Conservation (phyloP, 2,888 invertebrate genomes). For the Theretra japonica region DNA sequence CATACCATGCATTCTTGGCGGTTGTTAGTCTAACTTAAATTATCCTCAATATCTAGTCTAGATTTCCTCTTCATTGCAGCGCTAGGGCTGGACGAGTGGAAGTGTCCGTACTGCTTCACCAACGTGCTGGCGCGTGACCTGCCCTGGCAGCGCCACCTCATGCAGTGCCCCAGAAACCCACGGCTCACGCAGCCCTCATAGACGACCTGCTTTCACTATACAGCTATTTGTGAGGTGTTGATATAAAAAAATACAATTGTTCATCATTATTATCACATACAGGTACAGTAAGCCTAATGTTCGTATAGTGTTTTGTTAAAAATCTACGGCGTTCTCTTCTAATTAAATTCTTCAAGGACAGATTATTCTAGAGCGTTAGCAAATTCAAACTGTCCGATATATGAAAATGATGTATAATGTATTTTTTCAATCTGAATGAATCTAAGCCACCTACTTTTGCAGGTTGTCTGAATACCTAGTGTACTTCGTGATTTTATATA, state of each 20-base stretch:
- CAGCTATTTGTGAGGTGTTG: conserved; percentile 16
- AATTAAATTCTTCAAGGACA: too few species aligned
- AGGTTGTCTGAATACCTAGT: neutral
- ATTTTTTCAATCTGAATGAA: too few species aligned
- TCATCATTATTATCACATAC: too few species aligned
- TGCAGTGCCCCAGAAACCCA: conserved; percentile 84
- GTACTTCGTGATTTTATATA: neutral
- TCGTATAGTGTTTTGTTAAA: too few species aligned
- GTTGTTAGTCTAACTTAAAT: too few species aligned
- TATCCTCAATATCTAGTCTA: neutral
- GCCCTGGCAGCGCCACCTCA: conserved; percentile 93
- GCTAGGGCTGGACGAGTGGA: conserved; percentile 86
- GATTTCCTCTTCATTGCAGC: conserved; percentile 54
- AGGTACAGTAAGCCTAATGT: too few species aligned
- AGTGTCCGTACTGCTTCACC: conserved; percentile 94
- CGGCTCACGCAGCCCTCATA: conserved; percentile 59
- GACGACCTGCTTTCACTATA: neutral
- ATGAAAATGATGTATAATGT: too few species aligned
- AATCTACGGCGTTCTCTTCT: too few species aligned
- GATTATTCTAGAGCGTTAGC: too few species aligned
- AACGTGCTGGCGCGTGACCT: conserved; percentile 90
- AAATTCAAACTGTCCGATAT: too few species aligned
- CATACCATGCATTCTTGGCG: too few species aligned
- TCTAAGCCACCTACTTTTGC: too few species aligned
- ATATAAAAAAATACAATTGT: neutral